Evolutionary conservation across 2,113 vertebrate genomes (phyloP).

Genomic region (Oryctolagus cuniculus): mOryCun1.1 NC_091432.1:149756001-149756500

Average conservation of each 20-base stretch:
- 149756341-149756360: conserved; percentile 23
- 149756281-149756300: neutral
- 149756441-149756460: neutral
- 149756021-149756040: neutral
- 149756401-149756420: neutral
- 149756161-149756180: neutral
- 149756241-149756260: neutral
- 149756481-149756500: neutral
- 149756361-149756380: conserved; percentile 27
- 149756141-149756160: neutral
- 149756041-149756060: neutral
- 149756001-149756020: neutral
- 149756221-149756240: neutral
- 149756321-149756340: neutral
- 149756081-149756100: neutral
- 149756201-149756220: neutral
- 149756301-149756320: neutral
- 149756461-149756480: neutral
- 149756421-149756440: neutral
- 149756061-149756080: neutral
- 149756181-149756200: neutral
- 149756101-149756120: neutral
- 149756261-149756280: neutral
- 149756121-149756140: conserved; percentile 23
- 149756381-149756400: neutral